Evolutionary conservation across 2,797 vertebrate species (phyloP).

Genomic region (Pangasius mekongensis): DNA sequence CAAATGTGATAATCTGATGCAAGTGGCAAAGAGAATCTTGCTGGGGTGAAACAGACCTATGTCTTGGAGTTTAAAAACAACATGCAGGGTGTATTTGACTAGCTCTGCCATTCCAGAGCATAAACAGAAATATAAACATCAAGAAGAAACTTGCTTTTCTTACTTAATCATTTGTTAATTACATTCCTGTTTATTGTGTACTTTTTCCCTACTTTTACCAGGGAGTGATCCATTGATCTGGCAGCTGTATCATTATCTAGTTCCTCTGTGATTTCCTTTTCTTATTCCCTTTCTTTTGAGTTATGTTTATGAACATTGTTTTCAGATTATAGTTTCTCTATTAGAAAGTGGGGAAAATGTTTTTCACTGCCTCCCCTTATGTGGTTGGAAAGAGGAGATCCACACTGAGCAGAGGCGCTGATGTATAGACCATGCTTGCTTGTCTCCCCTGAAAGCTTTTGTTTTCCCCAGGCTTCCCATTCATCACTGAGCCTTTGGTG

Average conservation of each 20-base stretch:
- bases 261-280: constrained; percentile 47
- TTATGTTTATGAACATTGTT: constrained; percentile 65
- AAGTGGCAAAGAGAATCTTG: constrained; percentile 9
- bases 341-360: constrained; percentile 77
- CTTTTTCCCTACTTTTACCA: not conserved
- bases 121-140: too few species aligned
- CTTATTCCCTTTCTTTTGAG: constrained; percentile 53
- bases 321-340: constrained; percentile 71
- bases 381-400: constrained; percentile 60
- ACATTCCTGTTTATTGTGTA: not conserved
- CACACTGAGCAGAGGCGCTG: constrained; percentile 84
- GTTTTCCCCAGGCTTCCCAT: constrained; percentile 88
- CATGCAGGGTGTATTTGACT: not conserved
- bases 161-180: not conserved
- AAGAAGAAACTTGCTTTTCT: not conserved
- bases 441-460: constrained; percentile 88
- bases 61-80: constrained; percentile 45
- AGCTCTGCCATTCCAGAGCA: not conserved
- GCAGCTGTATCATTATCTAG: not conserved
- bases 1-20: constrained; percentile 17
- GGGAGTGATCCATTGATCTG: not conserved
- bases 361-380: constrained; percentile 42
- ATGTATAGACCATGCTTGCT: constrained; percentile 93
- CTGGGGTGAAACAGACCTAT: constrained; percentile 42
- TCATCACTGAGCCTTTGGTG: constrained; percentile 98